Percentiles rank a stretch among this genome's conserved stretches.
phyloP scores from a whole-genome alignment of 2,113 vertebrate species.

The Podarcis cretensis region DNA sequence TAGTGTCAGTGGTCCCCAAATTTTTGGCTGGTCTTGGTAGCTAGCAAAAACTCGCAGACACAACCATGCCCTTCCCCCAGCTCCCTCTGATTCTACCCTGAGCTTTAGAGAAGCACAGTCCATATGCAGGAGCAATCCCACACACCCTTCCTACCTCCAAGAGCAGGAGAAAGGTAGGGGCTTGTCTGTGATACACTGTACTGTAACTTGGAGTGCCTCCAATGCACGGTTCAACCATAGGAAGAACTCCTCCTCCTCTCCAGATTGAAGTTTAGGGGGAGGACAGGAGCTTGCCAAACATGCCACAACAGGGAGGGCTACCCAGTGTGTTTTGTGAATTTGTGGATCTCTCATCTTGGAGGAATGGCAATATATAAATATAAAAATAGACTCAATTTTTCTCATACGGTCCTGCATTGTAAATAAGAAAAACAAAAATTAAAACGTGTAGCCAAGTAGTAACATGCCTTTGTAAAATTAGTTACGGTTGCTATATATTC shows the following conservation, averaged over 20 bases:
- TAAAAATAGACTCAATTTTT: not conserved
- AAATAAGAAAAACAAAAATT: not conserved
- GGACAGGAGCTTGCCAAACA: not conserved
- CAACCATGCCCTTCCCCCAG: not conserved
- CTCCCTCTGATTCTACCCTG: not conserved
- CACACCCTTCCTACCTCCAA: not conserved
- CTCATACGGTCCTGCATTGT: not conserved
- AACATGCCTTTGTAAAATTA: not conserved
- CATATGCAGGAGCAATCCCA: not conserved
- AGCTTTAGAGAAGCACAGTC: not conserved
- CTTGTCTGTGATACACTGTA: not conserved
- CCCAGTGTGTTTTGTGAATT: not conserved
- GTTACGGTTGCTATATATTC: not conserved
- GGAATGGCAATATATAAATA: not conserved
- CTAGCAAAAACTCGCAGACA: not conserved
- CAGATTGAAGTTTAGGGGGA: not conserved
- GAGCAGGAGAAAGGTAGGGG: not conserved
- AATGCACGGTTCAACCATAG: not conserved
- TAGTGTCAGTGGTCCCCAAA: not conserved
- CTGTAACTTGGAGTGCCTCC: not conserved
- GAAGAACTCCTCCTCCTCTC: not conserved
- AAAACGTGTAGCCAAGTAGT: not conserved
- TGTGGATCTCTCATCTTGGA: not conserved
- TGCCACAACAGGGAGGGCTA: not conserved
- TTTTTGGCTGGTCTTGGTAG: not conserved